phyloP scores from a whole-genome alignment of 1,140 invertebrate genomes.

The Bombus soroeensis region DNA sequence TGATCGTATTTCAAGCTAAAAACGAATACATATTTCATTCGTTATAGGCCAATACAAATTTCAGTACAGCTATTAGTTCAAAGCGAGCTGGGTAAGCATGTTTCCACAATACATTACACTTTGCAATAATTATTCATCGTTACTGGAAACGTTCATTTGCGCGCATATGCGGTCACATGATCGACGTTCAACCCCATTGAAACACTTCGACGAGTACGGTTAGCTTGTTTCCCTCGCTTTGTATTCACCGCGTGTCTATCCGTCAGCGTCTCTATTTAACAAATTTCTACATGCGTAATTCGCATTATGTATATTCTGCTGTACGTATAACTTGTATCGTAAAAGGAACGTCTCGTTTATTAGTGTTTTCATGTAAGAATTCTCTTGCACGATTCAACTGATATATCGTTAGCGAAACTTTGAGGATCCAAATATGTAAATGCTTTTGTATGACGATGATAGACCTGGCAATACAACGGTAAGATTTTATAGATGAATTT shows the following conservation, averaged over 20 bases:
- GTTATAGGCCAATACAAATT: slow-evolving; percentile 52
- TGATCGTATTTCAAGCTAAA: background rate
- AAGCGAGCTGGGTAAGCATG: slow-evolving; percentile 19
- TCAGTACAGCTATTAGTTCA: slow-evolving; percentile 53
- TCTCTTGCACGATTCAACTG: background rate
- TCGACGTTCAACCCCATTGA: slow-evolving; percentile 46
- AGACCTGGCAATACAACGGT: too few relatives aligned
- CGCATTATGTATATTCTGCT: background rate
- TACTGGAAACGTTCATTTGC: slow-evolving; percentile 46
- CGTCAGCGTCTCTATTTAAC: slow-evolving; percentile 16
- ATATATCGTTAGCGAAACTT: background rate
- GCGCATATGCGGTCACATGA: slow-evolving; percentile 48
- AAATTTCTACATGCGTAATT: background rate
- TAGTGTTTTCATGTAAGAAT: background rate
- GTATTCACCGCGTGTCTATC: slow-evolving; percentile 13
- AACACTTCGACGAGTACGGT: slow-evolving; percentile 47
- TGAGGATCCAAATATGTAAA: background rate
- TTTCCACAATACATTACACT: slow-evolving; percentile 54
- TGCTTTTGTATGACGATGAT: too few relatives aligned
- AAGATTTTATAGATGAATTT: too few relatives aligned
- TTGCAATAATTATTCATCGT: slow-evolving; percentile 51
- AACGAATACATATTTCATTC: slow-evolving; percentile 18
- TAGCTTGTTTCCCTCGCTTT: slow-evolving; percentile 30
- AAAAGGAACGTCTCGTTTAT: background rate
- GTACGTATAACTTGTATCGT: background rate